phyloP scores from a whole-genome alignment of 2,888 invertebrate species.

The Dorcus hopei region DNA sequence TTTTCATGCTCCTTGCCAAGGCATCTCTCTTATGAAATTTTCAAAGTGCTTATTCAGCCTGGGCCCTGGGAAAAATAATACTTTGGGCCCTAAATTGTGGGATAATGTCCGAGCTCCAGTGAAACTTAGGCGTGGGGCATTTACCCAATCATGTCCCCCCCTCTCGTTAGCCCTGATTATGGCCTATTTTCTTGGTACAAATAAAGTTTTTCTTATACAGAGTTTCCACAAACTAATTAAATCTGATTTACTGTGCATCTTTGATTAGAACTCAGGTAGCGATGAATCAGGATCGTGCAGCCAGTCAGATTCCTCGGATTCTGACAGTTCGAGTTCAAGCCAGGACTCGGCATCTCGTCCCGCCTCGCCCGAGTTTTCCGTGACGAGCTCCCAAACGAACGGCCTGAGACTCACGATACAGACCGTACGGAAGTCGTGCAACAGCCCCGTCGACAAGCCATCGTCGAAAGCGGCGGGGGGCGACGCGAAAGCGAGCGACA shows the following conservation, averaged over 20 bases:
- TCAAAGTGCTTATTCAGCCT: too few relatives aligned
- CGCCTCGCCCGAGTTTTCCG: conserved; percentile 57
- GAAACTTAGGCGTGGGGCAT: too few relatives aligned
- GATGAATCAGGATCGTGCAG: conserved; percentile 48
- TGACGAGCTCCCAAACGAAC: conserved; percentile 59
- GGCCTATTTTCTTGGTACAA: too few relatives aligned
- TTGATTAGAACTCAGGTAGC: conserved; percentile 50
- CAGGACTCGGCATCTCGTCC: conserved; percentile 44
- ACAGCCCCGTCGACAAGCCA: conserved; percentile 39
- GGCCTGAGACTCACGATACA: conserved; percentile 61
- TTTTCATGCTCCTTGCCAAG: too few relatives aligned
- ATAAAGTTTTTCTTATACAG: too few relatives aligned
- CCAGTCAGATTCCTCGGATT: conserved; percentile 47
- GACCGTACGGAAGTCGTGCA: conserved; percentile 54
- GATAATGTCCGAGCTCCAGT: too few relatives aligned
- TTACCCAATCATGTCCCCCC: too few relatives aligned
- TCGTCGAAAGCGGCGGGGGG: conserved; percentile 17
- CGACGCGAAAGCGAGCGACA: conserved; percentile 18
- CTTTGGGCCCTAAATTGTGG: too few relatives aligned
- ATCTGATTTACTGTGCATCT: neutral
- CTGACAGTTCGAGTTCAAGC: conserved; percentile 47
- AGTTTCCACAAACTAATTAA: too few relatives aligned
- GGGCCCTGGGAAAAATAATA: too few relatives aligned
- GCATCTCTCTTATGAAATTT: too few relatives aligned
- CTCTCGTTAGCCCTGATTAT: too few relatives aligned